A percentile compares a stretch with the other conserved stretches of the same genome.
phyloP scores from a whole-genome alignment of 2,888 invertebrate genomes.

The Archips xylosteana region DNA sequence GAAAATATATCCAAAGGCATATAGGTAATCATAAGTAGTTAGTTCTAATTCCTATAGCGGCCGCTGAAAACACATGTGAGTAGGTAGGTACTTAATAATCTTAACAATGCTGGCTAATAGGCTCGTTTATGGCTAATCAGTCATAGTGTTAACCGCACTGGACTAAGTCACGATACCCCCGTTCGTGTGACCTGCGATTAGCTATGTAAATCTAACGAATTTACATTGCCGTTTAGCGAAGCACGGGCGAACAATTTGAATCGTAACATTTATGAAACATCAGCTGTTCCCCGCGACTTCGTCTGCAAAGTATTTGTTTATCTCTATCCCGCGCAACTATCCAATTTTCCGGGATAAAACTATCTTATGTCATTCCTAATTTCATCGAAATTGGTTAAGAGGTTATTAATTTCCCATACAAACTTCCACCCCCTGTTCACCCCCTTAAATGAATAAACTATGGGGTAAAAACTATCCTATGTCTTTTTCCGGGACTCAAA shows the following conservation, averaged over 20 bases:
- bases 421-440: too few relatives aligned
- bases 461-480: too few relatives aligned
- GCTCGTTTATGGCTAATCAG: constrained; percentile 63
- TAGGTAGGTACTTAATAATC: constrained; percentile 34
- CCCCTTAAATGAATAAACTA: too few relatives aligned
- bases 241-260: constrained; percentile 44
- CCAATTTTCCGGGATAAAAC: too few relatives aligned
- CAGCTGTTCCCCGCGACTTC: neutral
- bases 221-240: constrained; percentile 57
- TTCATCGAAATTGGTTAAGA: too few relatives aligned
- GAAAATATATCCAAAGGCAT: neutral
- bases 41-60: neutral
- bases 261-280: constrained; percentile 45
- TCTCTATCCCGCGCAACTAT: too few relatives aligned
- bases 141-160: constrained; percentile 44
- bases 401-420: too few relatives aligned
- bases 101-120: constrained; percentile 53
- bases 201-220: constrained; percentile 70
- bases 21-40: neutral
- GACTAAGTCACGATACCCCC: constrained; percentile 50
- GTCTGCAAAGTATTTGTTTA: too few relatives aligned
- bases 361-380: too few relatives aligned
- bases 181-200: constrained; percentile 69
- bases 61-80: constrained; percentile 28
- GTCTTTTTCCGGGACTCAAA: too few relatives aligned